Evolutionary conservation across 37 sponge, comb jelly and placozoan genomes (phyloP).

Genomic region (Mnemiopsis leidyi): DNA sequence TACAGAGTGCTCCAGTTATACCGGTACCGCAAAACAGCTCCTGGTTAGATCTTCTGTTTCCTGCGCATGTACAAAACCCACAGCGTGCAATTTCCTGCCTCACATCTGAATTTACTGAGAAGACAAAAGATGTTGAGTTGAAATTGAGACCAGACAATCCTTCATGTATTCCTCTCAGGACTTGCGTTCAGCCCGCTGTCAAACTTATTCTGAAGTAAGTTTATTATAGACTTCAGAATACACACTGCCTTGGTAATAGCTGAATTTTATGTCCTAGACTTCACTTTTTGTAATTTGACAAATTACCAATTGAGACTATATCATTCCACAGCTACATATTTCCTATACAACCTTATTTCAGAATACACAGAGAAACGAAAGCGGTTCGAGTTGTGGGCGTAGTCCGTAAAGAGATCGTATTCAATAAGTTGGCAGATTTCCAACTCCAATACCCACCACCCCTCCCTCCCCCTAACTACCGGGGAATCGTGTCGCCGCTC

Average conservation of each 20-base stretch:
- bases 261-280: too few species aligned
- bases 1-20: conserved; percentile 55
- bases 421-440: conserved; percentile 56
- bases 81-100: neutral
- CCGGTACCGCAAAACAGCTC: neutral
- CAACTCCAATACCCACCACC: conserved; percentile 61
- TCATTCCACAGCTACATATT: too few species aligned
- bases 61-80: neutral
- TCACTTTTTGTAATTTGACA: too few species aligned
- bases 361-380: conserved; percentile 9
- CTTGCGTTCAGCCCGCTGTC: neutral
- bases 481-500: neutral
- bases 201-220: conserved; percentile 32
- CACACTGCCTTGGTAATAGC: too few species aligned
- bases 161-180: neutral
- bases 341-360: neutral
- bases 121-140: neutral
- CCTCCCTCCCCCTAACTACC: conserved; percentile 25
- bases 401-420: neutral
- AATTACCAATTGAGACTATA: too few species aligned
- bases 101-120: neutral
- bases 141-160: conserved; percentile 23
- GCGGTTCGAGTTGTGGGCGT: conserved; percentile 40
- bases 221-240: too few species aligned
- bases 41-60: conserved; percentile 31